phyloP scores from a whole-genome alignment of 2,113 vertebrate species.

The Rhinoderma darwinii region DNA sequence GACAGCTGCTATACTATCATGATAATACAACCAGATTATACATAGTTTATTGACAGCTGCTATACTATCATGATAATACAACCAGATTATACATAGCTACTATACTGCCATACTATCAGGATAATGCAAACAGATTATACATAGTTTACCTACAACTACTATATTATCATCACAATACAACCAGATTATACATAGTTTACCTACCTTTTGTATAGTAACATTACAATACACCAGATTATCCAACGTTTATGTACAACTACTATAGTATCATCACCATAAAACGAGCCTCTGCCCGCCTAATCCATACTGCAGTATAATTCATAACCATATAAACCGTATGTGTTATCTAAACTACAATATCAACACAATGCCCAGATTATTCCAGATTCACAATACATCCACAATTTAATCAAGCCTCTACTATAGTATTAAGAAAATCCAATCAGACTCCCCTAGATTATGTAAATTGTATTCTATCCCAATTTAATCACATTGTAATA shows the following conservation, averaged over 20 bases:
- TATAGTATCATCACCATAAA: neutral
- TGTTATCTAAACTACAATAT: neutral
- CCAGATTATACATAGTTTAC: neutral
- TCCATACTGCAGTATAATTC: neutral
- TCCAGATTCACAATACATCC: neutral
- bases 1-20: too few species aligned
- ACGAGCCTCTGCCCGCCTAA: too few species aligned
- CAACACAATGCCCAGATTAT: neutral
- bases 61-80: too few species aligned
- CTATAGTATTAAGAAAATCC: neutral
- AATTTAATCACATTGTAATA: neutral
- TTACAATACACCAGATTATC: neutral
- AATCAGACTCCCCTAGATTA: neutral
- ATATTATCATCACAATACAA: neutral
- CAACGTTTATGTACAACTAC: neutral
- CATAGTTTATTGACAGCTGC: too few species aligned
- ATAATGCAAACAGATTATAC: neutral
- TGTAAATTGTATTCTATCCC: neutral
- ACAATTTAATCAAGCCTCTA: neutral
- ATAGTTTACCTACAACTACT: neutral
- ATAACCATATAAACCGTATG: neutral
- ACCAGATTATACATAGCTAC: too few species aligned
- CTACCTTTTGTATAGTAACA: neutral
- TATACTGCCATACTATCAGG: too few species aligned
- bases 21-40: too few species aligned